phyloP scores from a whole-genome alignment of 1,140 invertebrate genomes.

The Doryteuthis pealeii region DNA sequence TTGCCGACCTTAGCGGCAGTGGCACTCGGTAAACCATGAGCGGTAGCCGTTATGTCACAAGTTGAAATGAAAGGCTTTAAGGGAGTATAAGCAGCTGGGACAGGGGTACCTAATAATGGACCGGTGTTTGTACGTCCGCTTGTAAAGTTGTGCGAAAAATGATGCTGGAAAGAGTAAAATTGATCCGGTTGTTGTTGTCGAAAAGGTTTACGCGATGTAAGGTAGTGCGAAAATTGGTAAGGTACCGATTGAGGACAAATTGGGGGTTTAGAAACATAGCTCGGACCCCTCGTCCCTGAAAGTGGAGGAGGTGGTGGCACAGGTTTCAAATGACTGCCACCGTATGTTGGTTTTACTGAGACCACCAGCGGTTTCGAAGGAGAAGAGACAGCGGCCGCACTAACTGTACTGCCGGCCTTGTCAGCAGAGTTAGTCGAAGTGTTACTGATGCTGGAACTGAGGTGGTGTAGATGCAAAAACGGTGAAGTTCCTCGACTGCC shows the following conservation, averaged over 20 bases:
- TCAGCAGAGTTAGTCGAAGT: neutral
- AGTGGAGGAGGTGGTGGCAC: neutral
- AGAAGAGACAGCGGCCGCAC: no score
- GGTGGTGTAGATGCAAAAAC: constrained; percentile 1
- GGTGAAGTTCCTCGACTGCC: neutral
- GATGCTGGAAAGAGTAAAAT: no score
- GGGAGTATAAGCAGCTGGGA: no score
- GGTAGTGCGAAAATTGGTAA: neutral
- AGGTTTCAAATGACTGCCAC: neutral
- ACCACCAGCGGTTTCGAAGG: neutral
- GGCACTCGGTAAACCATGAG: no score
- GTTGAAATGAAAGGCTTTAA: no score
- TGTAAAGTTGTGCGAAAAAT: no score
- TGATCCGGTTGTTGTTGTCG: no score
- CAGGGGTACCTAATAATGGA: no score
- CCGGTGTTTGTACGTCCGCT: no score
- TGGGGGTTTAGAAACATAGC: neutral
- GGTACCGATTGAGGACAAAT: neutral
- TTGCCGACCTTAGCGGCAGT: no score
- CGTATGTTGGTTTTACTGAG: neutral
- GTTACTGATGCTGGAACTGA: neutral
- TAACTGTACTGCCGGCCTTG: neutral
- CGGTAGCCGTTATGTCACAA: no score
- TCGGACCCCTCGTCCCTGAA: neutral
- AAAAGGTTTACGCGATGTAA: neutral